Conservation (phyloP, 2,888 invertebrate species). For the Cyrtodaria siliqua region DNA sequence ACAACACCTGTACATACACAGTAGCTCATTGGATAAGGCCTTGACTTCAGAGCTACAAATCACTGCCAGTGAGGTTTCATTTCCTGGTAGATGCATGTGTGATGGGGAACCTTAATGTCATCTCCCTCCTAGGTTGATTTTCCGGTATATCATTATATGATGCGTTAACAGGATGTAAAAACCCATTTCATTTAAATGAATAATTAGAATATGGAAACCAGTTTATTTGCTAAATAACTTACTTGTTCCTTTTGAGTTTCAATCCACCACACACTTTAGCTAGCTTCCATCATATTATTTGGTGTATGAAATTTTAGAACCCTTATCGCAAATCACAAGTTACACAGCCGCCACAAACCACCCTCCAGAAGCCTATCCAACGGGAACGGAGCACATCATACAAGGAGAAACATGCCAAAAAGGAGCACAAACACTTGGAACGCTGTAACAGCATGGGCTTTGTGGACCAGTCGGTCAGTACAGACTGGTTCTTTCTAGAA, state of each 20-base stretch:
- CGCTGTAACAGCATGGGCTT: constrained; percentile 83
- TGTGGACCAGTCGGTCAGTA: constrained; percentile 82
- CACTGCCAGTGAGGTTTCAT: no score
- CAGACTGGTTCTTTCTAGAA: constrained; percentile 4
- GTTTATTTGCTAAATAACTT: neutral
- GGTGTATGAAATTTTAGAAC: constrained; percentile 40
- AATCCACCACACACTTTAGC: no score
- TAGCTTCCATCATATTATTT: neutral
- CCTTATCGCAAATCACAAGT: constrained; percentile 30
- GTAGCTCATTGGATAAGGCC: no score
- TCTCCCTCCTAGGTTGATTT: neutral
- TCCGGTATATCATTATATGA: no score
- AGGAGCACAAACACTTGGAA: constrained; percentile 86
- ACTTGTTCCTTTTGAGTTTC: neutral
- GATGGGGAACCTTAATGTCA: no score
- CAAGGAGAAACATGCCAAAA: constrained; percentile 79
- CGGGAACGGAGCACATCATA: constrained; percentile 79
- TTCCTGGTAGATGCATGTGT: no score
- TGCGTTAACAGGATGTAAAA: neutral
- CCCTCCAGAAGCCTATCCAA: constrained; percentile 62
- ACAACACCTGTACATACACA: no score
- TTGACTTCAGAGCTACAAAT: no score
- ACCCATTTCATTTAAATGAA: neutral
- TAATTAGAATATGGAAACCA: neutral
- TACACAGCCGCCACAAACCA: constrained; percentile 15